Percentiles rank a stretch among this genome's conserved stretches.
Conservation (phyloP, 2,113 vertebrate genomes). For the Entosphenus tridentatus region DNA sequence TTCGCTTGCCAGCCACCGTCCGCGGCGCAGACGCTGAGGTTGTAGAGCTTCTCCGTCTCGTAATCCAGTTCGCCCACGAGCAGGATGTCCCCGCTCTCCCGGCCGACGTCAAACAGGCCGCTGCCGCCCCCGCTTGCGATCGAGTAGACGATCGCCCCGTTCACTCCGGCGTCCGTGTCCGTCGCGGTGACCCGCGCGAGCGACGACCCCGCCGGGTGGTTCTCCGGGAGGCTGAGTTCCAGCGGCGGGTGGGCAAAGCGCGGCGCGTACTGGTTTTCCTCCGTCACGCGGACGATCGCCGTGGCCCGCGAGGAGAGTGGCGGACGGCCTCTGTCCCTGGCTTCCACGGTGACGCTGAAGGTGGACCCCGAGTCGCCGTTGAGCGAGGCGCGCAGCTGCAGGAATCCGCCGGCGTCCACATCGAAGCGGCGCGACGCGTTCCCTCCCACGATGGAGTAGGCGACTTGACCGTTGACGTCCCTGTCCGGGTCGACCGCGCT, state of each 20-base stretch:
- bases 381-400: conserved; percentile 57
- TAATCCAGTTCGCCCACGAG: conserved; percentile 53
- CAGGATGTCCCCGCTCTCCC: conserved; percentile 46
- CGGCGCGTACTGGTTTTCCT: conserved; percentile 79
- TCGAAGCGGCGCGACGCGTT: conserved; percentile 42
- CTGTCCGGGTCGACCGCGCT: conserved; percentile 61
- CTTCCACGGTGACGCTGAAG: conserved; percentile 44
- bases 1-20: conserved; percentile 79
- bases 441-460: conserved; percentile 43
- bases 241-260: conserved; percentile 77
- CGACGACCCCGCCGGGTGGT: conserved; percentile 38
- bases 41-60: conserved; percentile 44
- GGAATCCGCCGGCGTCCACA: conserved; percentile 57
- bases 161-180: conserved; percentile 69
- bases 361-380: conserved; percentile 41
- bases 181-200: conserved; percentile 55
- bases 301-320: conserved; percentile 37
- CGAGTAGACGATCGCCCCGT: conserved; percentile 50
- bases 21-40: conserved; percentile 48
- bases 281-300: conserved; percentile 53
- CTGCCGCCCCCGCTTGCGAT: conserved; percentile 56
- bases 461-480: conserved; percentile 68
- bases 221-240: conserved; percentile 47
- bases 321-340: conserved; percentile 66
- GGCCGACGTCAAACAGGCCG: conserved; percentile 49